phyloP scores from a whole-genome alignment of 2,113 vertebrate genomes.

The Onychostruthus taczanowskii region DNA sequence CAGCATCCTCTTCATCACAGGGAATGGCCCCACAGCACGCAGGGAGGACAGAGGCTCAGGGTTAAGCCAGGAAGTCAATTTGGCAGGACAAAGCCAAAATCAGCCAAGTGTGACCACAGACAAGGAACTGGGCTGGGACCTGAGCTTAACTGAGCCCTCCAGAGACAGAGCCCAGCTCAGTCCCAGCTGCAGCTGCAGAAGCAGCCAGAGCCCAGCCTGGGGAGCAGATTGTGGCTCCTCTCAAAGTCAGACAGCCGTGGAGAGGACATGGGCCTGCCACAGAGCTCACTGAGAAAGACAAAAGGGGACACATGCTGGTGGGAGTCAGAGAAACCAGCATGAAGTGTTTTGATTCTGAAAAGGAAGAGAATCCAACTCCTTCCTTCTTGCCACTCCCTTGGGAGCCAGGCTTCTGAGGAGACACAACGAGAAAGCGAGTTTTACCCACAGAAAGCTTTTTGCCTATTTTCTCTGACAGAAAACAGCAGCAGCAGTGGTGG shows the following conservation, averaged over 20 bases:
- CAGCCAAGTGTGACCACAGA: not conserved
- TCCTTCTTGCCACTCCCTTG: not conserved
- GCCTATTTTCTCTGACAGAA: not conserved
- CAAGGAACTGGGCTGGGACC: fast-evolving
- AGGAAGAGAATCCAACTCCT: not conserved
- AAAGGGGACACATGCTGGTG: fast-evolving
- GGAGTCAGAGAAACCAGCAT: not conserved
- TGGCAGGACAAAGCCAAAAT: not conserved
- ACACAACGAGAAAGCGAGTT: not conserved
- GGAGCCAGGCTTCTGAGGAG: not conserved
- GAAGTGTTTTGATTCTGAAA: not conserved
- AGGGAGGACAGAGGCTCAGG: not conserved
- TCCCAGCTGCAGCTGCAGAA: not conserved
- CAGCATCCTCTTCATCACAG: no score
- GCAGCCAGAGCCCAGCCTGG: not conserved
- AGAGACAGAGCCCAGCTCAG: fast-evolving
- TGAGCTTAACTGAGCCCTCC: not conserved
- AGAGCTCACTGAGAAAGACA: not conserved
- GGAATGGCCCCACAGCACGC: not conserved
- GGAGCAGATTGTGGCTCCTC: not conserved
- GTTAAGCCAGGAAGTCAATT: not conserved
- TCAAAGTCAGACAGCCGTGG: not conserved
- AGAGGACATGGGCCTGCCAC: not conserved
- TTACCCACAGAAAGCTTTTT: not conserved
- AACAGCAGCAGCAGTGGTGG: not conserved